Percentiles rank a stretch among this genome's conserved stretches.
Evolutionary conservation across 2,797 vertebrate species (phyloP).

Genomic region (Fundulus diaphanus): DNA sequence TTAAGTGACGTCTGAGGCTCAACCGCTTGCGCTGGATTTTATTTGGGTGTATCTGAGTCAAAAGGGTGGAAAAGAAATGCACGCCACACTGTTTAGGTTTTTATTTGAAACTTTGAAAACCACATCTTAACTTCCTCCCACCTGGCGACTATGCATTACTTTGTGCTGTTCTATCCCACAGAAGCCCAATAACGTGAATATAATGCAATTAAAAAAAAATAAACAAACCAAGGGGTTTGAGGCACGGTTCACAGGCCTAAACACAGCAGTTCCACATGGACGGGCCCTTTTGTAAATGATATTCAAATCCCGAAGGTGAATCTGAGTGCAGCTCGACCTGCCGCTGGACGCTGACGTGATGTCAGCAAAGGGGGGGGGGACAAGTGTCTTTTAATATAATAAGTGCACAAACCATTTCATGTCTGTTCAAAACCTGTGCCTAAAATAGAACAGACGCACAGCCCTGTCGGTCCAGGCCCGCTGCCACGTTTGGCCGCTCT

Average conservation of each 20-base stretch:
- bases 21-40: background rate
- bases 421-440: constrained; percentile 11
- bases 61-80: background rate
- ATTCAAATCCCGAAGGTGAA: constrained; percentile 69
- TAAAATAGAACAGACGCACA: constrained; percentile 22
- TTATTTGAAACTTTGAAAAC: background rate
- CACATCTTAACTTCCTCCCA: background rate
- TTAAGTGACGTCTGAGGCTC: background rate
- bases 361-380: constrained; percentile 18
- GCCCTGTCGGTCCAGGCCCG: constrained; percentile 18
- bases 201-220: no score
- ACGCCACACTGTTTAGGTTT: background rate
- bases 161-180: background rate
- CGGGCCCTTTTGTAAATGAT: constrained; percentile 56
- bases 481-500: constrained; percentile 19
- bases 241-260: constrained; percentile 44
- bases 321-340: constrained; percentile 34
- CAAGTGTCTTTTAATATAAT: constrained; percentile 2
- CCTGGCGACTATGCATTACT: background rate
- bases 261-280: constrained; percentile 57
- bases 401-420: constrained; percentile 6
- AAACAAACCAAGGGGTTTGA: background rate
- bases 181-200: background rate
- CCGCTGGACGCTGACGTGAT: constrained; percentile 37
- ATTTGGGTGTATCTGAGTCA: background rate